These are phyloP conservation scores for Sandelia bainsii DNA, from an alignment of 2,797 vertebrate species.

Conservation along the genomic window DNA sequence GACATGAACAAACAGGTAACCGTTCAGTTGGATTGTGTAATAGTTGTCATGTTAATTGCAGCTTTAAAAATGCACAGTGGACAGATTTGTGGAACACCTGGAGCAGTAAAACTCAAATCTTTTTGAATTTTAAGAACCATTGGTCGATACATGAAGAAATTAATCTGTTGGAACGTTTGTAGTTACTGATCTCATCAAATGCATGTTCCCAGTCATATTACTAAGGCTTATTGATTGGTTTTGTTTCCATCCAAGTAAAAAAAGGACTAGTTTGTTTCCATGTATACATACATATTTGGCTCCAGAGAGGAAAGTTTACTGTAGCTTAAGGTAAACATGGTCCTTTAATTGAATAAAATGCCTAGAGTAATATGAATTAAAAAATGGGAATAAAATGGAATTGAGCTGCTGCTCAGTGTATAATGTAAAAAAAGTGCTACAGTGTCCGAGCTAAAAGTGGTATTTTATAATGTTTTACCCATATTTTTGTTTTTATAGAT, in stretches of 20 bases:
- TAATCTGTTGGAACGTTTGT: neutral
- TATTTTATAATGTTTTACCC: neutral
- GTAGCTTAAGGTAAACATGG: neutral
- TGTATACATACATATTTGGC: neutral
- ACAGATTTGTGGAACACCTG: neutral
- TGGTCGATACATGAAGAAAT: neutral
- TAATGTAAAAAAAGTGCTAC: neutral
- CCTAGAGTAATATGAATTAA: neutral
- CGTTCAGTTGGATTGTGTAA: constrained; percentile 38
- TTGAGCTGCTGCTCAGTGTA: neutral
- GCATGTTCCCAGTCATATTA: constrained; percentile 10
- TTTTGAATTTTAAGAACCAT: neutral
- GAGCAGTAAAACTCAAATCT: neutral
- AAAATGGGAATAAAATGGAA: neutral
- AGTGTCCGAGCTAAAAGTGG: neutral
- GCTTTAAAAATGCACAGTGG: constrained; percentile 39
- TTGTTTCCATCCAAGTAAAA: neutral
- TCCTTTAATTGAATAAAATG: neutral
- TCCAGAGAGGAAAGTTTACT: neutral
- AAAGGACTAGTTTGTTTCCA: neutral
- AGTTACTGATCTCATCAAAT: neutral
- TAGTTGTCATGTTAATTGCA: constrained; percentile 49
- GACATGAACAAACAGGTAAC: constrained; percentile 46
- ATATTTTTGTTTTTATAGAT: constrained; percentile 11
- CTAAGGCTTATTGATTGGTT: constrained; percentile 23